A percentile compares a stretch with the other conserved stretches of the same genome.
phyloP scores from a whole-genome alignment of 2,797 vertebrate genomes.

The Anguilla marmorata region DNA sequence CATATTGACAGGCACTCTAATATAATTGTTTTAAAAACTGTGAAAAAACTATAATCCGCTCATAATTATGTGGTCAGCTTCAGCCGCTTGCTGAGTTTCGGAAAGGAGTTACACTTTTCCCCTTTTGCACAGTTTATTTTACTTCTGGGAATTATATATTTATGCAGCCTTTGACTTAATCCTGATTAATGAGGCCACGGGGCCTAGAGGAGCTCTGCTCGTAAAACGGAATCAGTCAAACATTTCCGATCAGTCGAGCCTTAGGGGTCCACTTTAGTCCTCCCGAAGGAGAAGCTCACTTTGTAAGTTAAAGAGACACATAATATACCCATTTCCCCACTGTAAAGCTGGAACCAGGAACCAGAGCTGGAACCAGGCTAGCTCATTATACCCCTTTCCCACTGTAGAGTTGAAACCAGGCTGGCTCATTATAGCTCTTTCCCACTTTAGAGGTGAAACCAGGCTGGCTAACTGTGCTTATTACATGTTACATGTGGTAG shows the following conservation, averaged over 20 bases:
- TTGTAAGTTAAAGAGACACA: neutral
- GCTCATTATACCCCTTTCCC: neutral
- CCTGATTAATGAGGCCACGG: slow-evolving; percentile 60
- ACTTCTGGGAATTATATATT: slow-evolving; percentile 67
- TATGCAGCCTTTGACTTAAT: slow-evolving; percentile 60
- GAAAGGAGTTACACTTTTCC: slow-evolving; percentile 44
- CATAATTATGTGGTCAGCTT: slow-evolving; percentile 17
- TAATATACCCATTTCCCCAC: neutral
- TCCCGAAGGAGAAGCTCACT: neutral
- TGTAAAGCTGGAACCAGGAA: neutral
- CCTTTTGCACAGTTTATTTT: slow-evolving; percentile 59
- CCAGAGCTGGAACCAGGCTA: neutral
- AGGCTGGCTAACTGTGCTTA: neutral
- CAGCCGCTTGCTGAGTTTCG: slow-evolving; percentile 27
- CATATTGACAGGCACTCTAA: neutral
- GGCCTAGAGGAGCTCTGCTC: slow-evolving; percentile 46
- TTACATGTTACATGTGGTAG: too few species aligned
- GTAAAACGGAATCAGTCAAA: neutral
- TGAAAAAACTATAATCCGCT: neutral
- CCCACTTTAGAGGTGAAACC: neutral
- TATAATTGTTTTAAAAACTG: slow-evolving; percentile 20
- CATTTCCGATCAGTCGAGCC: neutral
- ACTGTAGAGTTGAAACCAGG: neutral
- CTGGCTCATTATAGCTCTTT: neutral
- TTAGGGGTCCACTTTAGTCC: neutral